Evolutionary conservation across 1,140 invertebrate genomes (phyloP), one percentile per base, ranked within the genome.

Genomic region (Oncopodura yosiiana): DNA sequence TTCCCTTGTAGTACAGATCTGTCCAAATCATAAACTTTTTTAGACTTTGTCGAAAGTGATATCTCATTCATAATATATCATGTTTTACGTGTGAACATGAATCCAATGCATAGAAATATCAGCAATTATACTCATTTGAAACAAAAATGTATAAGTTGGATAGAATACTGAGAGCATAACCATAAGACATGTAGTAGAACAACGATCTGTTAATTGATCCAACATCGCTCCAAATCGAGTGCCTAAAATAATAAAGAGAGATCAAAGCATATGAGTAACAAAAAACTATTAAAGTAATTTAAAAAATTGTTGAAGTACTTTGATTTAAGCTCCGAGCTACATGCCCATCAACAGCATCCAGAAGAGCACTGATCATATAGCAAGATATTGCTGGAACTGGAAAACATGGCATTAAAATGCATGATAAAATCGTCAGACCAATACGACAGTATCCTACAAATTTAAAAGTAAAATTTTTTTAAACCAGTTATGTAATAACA

Each of bases 81-180:
- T 36, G 30, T 66, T 74, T 74, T 75, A 88, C 81, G 87, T 83
- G 68, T 95, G 91, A 51, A 95, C 75, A 69, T 92, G 96, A 52
- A 99, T 80, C 95, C 95, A 99, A 68, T 99, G 95, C 64, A 93
- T 94, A 38, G 88, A 82, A 55, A 99, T 89, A 70, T 99, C 95
- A 62, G 99, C 86, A 27, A 81, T 79, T 77, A 94, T 91, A 45
- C 85, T 90, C 29, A 97, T 65, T 74, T 97, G 90, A 69, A 99
- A 92, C 73, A 86, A 84, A 70, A 99, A 89, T 73, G 89, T 88
- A 66, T 91, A 94, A 12, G 78, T 69, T 1, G 93, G 94, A 74
- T 98, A 99, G 70, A 98, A 94, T 59, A 83, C 79, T 38, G 83
- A 81, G 41, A 97, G 73, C 42, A 80, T 86, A 45, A 83, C 86